Percentiles rank a stretch among this genome's conserved stretches.
Evolutionary conservation across 2,113 vertebrate species (phyloP).

Genomic region (Chamaetylas fuelleborni): DNA sequence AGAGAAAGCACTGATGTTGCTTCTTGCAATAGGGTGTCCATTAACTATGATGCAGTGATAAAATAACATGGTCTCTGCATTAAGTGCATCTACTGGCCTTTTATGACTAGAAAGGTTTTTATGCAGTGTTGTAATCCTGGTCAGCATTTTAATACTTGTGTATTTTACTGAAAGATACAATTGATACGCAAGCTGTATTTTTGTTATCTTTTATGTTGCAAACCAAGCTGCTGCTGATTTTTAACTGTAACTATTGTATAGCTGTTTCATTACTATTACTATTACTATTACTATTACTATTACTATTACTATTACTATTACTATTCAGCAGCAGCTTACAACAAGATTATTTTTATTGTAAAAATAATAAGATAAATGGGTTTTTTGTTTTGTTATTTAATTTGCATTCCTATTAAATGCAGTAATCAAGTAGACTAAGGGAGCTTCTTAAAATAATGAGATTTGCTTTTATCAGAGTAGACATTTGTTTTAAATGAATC

Average conservation of each 20-base stretch:
- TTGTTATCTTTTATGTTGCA: neutral
- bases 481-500: conserved; percentile 58
- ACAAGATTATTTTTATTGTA: conserved; percentile 5
- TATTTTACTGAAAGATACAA: neutral
- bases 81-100: neutral
- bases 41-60: neutral
- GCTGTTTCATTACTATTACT: conserved; percentile 26
- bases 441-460: conserved; percentile 61
- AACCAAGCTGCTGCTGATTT: neutral
- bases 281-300: no score
- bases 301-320: no score
- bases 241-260: neutral
- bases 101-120: neutral
- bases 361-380: conserved; percentile 44
- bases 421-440: conserved; percentile 49
- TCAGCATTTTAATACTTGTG: neutral
- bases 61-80: neutral
- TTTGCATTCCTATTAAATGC: conserved; percentile 59
- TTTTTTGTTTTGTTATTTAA: conserved; percentile 50
- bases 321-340: conserved; percentile 5
- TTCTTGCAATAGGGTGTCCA: neutral
- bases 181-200: neutral
- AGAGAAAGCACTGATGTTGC: neutral
- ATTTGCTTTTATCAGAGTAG: conserved; percentile 56
- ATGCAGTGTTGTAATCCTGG: neutral